A percentile compares a stretch with the other conserved stretches of the same genome.
These are phyloP conservation scores for Xiphophorus hellerii DNA, from an alignment of 2,113 vertebrate genomes.

Conservation along the genomic window DNA sequence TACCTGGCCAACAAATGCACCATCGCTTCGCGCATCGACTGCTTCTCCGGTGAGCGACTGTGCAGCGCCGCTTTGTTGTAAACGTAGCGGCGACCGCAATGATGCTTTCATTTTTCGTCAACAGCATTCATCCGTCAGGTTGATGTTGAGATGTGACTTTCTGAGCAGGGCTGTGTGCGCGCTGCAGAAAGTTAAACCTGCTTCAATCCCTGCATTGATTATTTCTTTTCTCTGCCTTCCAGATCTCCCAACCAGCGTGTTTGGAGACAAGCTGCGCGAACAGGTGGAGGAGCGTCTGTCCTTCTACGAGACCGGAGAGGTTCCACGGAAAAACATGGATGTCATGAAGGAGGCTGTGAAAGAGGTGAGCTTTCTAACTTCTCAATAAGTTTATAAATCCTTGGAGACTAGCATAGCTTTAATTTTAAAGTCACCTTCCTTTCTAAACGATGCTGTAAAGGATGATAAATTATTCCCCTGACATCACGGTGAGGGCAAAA, in stretches of 20 bases:
- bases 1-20: constrained; percentile 98
- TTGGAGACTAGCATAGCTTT: background rate
- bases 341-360: constrained; percentile 93
- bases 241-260: constrained; percentile 92
- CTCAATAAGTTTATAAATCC: background rate
- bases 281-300: constrained; percentile 94
- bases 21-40: constrained; percentile 95
- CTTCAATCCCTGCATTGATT: fast-evolving
- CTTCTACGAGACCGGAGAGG: constrained; percentile 92
- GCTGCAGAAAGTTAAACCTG: fast-evolving
- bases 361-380: constrained; percentile 79
- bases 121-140: constrained; percentile 86
- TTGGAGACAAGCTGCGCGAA: constrained; percentile 90
- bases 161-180: constrained; percentile 84
- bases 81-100: constrained; percentile 74
- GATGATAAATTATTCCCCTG: constrained; percentile 84
- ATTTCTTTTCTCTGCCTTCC: background rate
- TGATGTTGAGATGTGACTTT: constrained; percentile 85
- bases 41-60: constrained; percentile 88
- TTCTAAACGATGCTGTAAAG: constrained; percentile 72
- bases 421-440: background rate
- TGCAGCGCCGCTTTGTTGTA: too few relatives aligned
- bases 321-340: constrained; percentile 91
- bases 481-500: constrained; percentile 82
- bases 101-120: constrained; percentile 99